phyloP scores from a whole-genome alignment of 30 jellyfish, hydroid and myxozoan genomes.

The Pseudorhiza aurosa region DNA sequence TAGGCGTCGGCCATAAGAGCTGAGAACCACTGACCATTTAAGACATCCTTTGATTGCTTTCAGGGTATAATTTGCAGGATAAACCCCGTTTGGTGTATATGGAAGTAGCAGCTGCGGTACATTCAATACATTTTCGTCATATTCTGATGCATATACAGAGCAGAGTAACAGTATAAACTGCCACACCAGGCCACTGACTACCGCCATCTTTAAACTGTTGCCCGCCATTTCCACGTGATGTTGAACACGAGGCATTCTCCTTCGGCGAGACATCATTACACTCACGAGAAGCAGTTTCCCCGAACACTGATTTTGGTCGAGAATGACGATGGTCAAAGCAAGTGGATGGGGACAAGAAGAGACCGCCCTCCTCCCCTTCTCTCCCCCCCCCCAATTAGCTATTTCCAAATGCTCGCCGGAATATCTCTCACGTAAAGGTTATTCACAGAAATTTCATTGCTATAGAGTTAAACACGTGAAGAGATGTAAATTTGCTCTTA shows the following conservation, averaged over 20 bases:
- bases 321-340: too few species aligned
- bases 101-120: constrained; percentile 94
- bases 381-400: too few species aligned
- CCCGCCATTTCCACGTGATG: constrained; percentile 35
- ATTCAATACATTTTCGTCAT: constrained; percentile 74
- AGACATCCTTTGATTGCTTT: constrained; percentile 91
- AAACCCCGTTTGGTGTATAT: constrained; percentile 51
- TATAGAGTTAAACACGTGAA: too few species aligned
- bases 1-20: too few species aligned
- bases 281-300: too few species aligned
- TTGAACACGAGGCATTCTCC: not conserved
- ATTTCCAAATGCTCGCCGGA: too few species aligned
- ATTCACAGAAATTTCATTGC: too few species aligned
- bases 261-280: not conserved
- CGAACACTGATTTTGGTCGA: too few species aligned
- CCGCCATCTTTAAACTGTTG: not conserved
- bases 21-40: constrained; percentile 71
- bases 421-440: too few species aligned
- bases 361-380: too few species aligned
- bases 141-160: not conserved
- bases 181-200: not conserved
- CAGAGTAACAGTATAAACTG: not conserved
- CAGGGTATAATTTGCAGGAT: constrained; percentile 79
- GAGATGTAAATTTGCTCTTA: too few species aligned
- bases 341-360: too few species aligned